A percentile compares a stretch with the other conserved stretches of the same genome.
Evolutionary conservation across 2,113 vertebrate species (phyloP).

Genomic region (Phocoena phocoena): DNA sequence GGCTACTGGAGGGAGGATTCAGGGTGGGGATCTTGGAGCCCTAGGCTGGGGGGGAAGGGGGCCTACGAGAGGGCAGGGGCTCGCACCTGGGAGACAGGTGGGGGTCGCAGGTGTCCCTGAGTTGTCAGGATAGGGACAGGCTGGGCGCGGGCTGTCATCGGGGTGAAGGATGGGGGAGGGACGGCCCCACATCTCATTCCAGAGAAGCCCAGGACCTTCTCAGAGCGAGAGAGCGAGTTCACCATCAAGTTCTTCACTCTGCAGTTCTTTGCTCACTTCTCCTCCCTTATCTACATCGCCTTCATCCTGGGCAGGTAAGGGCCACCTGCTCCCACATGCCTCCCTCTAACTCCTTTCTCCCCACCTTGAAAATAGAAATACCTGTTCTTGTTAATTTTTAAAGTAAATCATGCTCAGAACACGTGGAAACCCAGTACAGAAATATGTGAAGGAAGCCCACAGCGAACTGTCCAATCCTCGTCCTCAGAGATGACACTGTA

Average conservation of each 20-base stretch:
- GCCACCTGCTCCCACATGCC: rapidly evolving
- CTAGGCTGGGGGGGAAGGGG: too few relatives aligned
- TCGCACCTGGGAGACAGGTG: not conserved
- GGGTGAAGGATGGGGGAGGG: rapidly evolving
- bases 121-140: not conserved
- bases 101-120: not conserved
- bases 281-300: conserved; percentile 94
- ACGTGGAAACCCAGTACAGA: rapidly evolving
- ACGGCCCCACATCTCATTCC: not conserved
- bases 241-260: conserved; percentile 95
- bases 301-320: conserved; percentile 96
- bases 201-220: conserved; percentile 91
- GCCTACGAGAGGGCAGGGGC: not conserved
- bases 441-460: rapidly evolving
- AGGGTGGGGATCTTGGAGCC: not conserved
- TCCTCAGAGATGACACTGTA: not conserved
- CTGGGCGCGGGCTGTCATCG: rapidly evolving
- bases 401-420: not conserved
- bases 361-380: rapidly evolving
- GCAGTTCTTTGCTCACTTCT: conserved; percentile 96
- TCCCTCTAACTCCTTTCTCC: rapidly evolving
- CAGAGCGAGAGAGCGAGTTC: conserved; percentile 90
- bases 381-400: not conserved
- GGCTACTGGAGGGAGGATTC: not conserved
- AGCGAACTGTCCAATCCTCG: rapidly evolving